Base-by-base conservation (phyloP, 2,113 vertebrate species). In the Hucho hucho region DNA sequence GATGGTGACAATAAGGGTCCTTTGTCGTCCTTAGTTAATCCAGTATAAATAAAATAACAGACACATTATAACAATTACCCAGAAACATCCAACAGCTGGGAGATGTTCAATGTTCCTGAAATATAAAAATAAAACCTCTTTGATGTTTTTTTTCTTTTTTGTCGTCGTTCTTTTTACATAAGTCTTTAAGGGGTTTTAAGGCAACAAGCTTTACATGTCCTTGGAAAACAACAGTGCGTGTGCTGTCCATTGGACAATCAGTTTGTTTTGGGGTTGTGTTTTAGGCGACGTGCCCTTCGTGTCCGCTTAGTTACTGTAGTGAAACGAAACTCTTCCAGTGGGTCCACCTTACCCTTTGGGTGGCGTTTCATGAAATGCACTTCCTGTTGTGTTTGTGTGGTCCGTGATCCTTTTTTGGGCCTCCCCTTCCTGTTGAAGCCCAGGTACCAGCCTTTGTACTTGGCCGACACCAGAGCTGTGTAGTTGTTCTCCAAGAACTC, bases 401-500 rank as follows among this genome's bases (percentile, higher is more conserved):
- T 94, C 81, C 84, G 90, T 0, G 92, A 92, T 69, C 93, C 93
- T 80, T 92, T 93, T 75, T 93, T 94, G 68, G 94, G 93, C 80
- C 87, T 83, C 1, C 93, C 94, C 78, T 92, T 92, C 73, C 93
- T 85, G 87, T 94, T 94, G 88, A 95, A 95, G 73, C 94, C 94
- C 6, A 95, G 91, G 89, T 94, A 95, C 93, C 94, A 95, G 73
- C 92, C 94, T 87, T 91, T 92, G 90, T 94, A 94, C 87, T 92
- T 91, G 80, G 94, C 94, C 1, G 94, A 94, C 77, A 94, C 90
- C 0, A 95, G 89, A 0, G 94, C 94, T 0, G 93, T 95, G 89
- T 94, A 95, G 92, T 94, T 94, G 87, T 95, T 95, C 81, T 95
- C 94, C 86, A 95, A 83, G 84, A 94, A 93, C 84, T 95, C 94